Evolutionary conservation across 2,797 vertebrate species (phyloP), one percentile per base, ranked within the genome.

Genomic region (Xyrichtys novacula): DNA sequence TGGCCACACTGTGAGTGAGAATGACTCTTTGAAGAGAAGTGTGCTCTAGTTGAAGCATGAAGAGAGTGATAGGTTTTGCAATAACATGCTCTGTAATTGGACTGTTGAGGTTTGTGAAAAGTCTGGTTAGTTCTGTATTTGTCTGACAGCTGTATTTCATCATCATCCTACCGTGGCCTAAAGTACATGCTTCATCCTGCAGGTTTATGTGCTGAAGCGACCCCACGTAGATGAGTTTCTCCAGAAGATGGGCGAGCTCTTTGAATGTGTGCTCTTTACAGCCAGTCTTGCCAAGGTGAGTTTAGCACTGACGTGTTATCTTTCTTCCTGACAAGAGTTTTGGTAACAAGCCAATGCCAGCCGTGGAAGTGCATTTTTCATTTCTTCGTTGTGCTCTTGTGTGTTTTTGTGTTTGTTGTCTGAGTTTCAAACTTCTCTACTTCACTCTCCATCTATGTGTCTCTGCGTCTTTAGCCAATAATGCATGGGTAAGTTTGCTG

Each of bases 241-340:
- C 29, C 96, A 98, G 85, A 96, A 95, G 91, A 98, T 99, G 97
- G 97, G 97, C 48, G 96, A 98, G 81, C 90, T 99, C 17, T 99
- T 98, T 62, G 97, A 99, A 90, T 99, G 97, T 85, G 97, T 98
- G 81, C 96, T 99, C 74, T 98, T 99, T 82, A 98, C 97, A 67
- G 97, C 97, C 89, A 99, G 97, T 85, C 90, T 99, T 57, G 97
- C 97, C 74, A 98, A 98, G 96, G 97, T 99, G 83, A 50, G 94
- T 78, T 32, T 1, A 28, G 26, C 15, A 23, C 2, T 0, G 3
- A 11, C 8, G 0, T 11, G 1, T n/a, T 22, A 34, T 48, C 40
- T 66, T n/a, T 48, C 4, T 5, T 49, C 31, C 14, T 48, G 23
- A 22, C 2, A 0, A 34, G 19, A 55, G 9, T 52, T 49, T 55